A percentile compares a stretch with the other conserved stretches of the same genome.
Evolutionary conservation across 2,888 invertebrate species (phyloP).

Genomic region (Rotaria macrura): DNA sequence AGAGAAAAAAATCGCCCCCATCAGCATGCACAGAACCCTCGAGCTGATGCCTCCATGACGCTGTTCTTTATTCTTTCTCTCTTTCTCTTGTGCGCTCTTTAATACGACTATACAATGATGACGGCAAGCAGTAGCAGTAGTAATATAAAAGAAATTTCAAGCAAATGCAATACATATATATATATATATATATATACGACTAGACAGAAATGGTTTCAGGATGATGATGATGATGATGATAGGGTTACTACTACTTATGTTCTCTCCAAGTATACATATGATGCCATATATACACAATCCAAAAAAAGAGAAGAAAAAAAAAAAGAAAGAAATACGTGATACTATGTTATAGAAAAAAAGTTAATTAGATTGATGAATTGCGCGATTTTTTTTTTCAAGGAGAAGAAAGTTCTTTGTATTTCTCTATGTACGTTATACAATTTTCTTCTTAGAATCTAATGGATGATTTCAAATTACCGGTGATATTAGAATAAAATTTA

Average conservation of each 20-base stretch:
- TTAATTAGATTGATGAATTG: slow-evolving; percentile 3
- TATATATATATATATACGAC: neutral
- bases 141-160: neutral
- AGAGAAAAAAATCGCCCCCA: neutral
- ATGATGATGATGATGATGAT: neutral
- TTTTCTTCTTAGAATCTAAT: too few species aligned
- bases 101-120: neutral
- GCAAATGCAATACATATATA: neutral
- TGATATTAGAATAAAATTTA: too few species aligned
- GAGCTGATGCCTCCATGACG: neutral
- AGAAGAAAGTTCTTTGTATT: neutral
- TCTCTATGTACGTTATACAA: too few species aligned
- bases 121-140: neutral
- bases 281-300: slow-evolving; percentile 8
- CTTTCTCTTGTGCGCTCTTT: neutral
- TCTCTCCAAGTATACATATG: slow-evolving; percentile 5
- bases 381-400: neutral
- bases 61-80: neutral
- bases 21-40: neutral
- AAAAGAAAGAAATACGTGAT: neutral
- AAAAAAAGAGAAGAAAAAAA: neutral
- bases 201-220: neutral
- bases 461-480: too few species aligned
- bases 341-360: neutral
- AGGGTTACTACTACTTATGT: neutral